Conservation (phyloP, 2,113 vertebrate genomes). For the Falco punctatus region DNA sequence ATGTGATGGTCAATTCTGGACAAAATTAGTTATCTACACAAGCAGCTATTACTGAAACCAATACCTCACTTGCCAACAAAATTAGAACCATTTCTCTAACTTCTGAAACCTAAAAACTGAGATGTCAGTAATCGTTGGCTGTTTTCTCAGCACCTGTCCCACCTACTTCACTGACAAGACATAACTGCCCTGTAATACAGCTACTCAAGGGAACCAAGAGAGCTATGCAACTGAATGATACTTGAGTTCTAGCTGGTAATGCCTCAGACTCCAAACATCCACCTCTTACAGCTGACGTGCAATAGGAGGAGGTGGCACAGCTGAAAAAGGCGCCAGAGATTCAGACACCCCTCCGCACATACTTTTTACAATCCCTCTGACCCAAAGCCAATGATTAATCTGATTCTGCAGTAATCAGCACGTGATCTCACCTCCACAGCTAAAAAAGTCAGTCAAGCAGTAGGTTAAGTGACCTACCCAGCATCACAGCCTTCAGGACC, state of each 20-base stretch:
- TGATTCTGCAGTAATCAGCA: neutral
- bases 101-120: neutral
- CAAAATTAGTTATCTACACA: neutral
- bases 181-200: neutral
- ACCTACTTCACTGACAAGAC: neutral
- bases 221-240: rapidly evolving
- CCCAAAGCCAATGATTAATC: neutral
- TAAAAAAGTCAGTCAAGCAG: neutral
- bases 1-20: neutral
- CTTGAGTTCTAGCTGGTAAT: neutral
- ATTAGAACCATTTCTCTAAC: neutral
- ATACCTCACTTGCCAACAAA: neutral
- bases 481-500: neutral
- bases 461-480: neutral
- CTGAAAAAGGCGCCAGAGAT: neutral
- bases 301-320: neutral
- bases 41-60: neutral
- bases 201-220: neutral
- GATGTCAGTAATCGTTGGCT: neutral
- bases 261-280: neutral
- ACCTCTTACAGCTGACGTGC: neutral
- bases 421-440: neutral
- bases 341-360: neutral
- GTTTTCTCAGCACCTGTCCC: neutral
- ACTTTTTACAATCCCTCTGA: neutral